phyloP scores from a whole-genome alignment of 2,113 vertebrate genomes.

The Mystacornis crossleyi region DNA sequence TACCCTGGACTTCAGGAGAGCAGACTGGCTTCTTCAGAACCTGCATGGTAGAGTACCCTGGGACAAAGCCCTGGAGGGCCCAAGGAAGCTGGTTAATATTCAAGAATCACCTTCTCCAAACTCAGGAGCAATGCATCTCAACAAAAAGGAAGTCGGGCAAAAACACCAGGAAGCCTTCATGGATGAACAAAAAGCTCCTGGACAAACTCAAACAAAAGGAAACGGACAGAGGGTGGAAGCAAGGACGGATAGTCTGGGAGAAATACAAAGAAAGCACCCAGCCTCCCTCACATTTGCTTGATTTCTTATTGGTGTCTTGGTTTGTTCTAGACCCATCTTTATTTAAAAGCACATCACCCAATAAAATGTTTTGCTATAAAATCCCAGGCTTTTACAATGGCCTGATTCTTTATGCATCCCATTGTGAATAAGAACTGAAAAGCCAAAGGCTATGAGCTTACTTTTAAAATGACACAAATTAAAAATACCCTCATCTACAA shows the following conservation, averaged over 20 bases:
- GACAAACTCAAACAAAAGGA: not conserved
- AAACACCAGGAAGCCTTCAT: not conserved
- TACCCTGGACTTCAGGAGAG: not conserved
- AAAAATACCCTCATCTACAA: not conserved
- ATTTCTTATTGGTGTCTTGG: not conserved
- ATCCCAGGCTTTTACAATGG: not conserved
- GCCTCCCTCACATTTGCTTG: not conserved
- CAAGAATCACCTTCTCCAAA: not conserved
- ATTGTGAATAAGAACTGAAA: not conserved
- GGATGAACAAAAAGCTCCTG: not conserved
- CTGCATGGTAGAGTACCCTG: not conserved
- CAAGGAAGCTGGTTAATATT: not conserved
- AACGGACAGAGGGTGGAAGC: not conserved
- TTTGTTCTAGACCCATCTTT: not conserved
- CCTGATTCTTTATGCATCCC: not conserved
- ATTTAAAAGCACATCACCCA: not conserved
- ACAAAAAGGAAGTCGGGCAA: not conserved
- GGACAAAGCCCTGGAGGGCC: not conserved
- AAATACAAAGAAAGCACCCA: not conserved
- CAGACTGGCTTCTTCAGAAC: not conserved
- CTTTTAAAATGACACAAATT: not conserved
- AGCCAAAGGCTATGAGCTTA: not conserved
- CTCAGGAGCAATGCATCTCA: not conserved
- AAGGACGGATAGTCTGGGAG: not conserved
- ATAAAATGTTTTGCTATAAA: not conserved